Evolutionary conservation across 1,140 invertebrate species (phyloP).

Genomic region (Atta cephalotes): DNA sequence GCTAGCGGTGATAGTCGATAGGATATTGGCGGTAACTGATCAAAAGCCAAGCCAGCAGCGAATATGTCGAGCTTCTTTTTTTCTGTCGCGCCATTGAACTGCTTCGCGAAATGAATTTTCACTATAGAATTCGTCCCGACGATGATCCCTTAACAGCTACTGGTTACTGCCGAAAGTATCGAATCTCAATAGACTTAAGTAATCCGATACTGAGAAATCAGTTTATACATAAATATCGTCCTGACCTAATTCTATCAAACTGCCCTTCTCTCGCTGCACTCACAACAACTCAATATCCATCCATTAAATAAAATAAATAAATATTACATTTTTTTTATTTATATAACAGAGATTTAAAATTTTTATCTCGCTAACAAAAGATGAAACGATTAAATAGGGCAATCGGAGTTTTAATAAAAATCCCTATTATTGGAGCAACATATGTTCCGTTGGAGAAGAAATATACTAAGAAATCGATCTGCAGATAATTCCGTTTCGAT

Average conservation of each 20-base stretch:
- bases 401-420: neutral
- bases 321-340: neutral
- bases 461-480: conserved; percentile 2
- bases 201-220: conserved; percentile 58
- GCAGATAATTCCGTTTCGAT: conserved; percentile 60
- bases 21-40: conserved; percentile 79
- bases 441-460: conserved; percentile 22
- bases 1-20: conserved; percentile 72
- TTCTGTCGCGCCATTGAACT: conserved; percentile 47
- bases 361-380: neutral
- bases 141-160: conserved; percentile 83
- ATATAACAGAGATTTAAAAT: neutral
- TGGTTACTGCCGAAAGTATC: conserved; percentile 76
- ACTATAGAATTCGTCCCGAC: conserved; percentile 80
- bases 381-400: neutral
- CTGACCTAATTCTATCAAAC: conserved; percentile 26
- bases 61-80: conserved; percentile 20
- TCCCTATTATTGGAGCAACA: conserved; percentile 11
- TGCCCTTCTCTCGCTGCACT: neutral
- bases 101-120: conserved; percentile 80
- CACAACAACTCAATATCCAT: conserved; percentile 3
- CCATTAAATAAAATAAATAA: neutral
- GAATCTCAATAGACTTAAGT: conserved; percentile 48
- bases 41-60: conserved; percentile 70
- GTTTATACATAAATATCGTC: conserved; percentile 46